A percentile compares a stretch with the other conserved stretches of the same genome.
These are phyloP conservation scores for Atethmia centrago DNA, from an alignment of 2,888 invertebrate genomes.

Conservation along the genomic window DNA sequence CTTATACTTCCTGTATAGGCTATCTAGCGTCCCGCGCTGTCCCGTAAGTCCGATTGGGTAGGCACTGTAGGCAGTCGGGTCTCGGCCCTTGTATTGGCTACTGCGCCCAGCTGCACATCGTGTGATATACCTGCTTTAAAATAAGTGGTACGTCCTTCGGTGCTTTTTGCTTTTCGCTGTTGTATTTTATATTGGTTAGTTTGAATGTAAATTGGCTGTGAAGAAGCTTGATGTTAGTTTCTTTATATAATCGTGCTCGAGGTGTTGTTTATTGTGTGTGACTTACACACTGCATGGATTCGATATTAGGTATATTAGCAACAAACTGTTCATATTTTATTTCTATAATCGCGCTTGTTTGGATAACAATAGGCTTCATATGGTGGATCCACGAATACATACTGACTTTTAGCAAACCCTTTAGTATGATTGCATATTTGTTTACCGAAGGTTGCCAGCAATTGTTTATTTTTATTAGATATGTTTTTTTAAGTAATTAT, in stretches of 20 bases:
- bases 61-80: slow-evolving; percentile 55
- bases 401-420: background rate
- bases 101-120: slow-evolving; percentile 26
- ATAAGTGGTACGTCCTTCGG: slow-evolving; percentile 33
- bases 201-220: slow-evolving; percentile 8
- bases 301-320: background rate
- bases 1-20: too few relatives aligned
- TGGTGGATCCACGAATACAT: background rate
- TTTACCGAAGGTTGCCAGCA: background rate
- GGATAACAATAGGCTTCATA: background rate
- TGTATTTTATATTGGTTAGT: slow-evolving; percentile 29
- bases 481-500: background rate
- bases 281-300: background rate
- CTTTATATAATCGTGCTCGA: background rate
- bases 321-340: background rate
- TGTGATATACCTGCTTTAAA: slow-evolving; percentile 11
- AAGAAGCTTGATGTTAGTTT: slow-evolving; percentile 1
- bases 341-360: background rate
- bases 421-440: background rate
- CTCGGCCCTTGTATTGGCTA: slow-evolving; percentile 38
- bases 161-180: slow-evolving; percentile 8
- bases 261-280: background rate
- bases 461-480: background rate
- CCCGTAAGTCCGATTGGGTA: slow-evolving; percentile 42
- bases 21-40: slow-evolving; percentile 38